Percentiles rank a stretch among this genome's conserved stretches.
phyloP scores from a whole-genome alignment of 2,888 invertebrate genomes.

The Phyllotreta cruciferae region DNA sequence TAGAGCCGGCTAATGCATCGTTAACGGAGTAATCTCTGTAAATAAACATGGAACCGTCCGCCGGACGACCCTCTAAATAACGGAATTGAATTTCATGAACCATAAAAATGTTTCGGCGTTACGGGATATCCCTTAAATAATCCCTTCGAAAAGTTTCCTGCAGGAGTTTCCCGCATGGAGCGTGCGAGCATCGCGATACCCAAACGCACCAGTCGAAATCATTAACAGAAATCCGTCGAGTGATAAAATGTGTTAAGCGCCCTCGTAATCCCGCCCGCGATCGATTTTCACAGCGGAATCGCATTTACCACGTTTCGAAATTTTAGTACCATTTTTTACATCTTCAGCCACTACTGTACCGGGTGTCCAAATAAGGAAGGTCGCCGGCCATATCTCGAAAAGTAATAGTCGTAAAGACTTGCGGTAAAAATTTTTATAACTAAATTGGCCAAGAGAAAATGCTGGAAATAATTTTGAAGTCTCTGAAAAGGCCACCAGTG shows the following conservation, averaged over 20 bases:
- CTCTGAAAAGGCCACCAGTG: no score
- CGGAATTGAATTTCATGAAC: slow-evolving; percentile 33
- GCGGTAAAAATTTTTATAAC: no score
- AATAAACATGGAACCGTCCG: slow-evolving; percentile 22
- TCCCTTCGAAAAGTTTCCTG: slow-evolving; percentile 29
- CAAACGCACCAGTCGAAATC: slow-evolving; percentile 27
- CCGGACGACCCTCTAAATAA: slow-evolving; percentile 24
- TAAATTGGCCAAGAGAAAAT: no score
- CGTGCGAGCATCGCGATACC: slow-evolving; percentile 1
- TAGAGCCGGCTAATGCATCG: no score
- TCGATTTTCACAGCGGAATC: slow-evolving; percentile 37
- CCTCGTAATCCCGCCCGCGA: slow-evolving; percentile 36
- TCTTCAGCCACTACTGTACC: not conserved
- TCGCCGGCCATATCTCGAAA: no score
- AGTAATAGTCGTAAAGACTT: no score
- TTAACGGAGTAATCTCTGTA: slow-evolving; percentile 13
- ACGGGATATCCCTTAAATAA: slow-evolving; percentile 27
- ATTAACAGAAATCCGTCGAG: slow-evolving; percentile 33
- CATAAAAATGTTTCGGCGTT: slow-evolving; percentile 33
- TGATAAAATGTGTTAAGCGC: slow-evolving; percentile 40
- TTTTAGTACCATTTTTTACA: slow-evolving; percentile 10
- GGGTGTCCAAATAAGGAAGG: no score
- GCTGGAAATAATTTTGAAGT: no score
- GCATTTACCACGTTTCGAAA: slow-evolving; percentile 27
- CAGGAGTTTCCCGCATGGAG: slow-evolving; percentile 9